Conservation (phyloP, 2,888 invertebrate genomes). For the Lithophane leautieri region DNA sequence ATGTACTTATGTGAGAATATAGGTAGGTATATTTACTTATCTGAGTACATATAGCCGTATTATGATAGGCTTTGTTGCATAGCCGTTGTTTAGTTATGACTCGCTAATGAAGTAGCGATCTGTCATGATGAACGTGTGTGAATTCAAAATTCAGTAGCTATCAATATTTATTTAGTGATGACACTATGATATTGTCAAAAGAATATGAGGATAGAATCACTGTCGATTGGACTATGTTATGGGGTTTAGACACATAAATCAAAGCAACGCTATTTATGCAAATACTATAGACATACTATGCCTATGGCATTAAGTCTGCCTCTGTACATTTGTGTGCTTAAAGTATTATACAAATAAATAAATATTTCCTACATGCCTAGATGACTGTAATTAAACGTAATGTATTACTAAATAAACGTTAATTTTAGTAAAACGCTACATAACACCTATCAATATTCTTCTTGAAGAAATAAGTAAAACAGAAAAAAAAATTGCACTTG, state of each 20-base stretch:
- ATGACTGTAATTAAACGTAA: neutral
- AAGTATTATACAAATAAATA: too few species aligned
- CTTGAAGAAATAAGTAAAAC: neutral
- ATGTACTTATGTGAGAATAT: slow-evolving; percentile 4
- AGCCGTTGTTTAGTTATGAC: slow-evolving; percentile 48
- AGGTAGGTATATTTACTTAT: neutral
- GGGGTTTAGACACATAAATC: neutral
- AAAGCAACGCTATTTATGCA: neutral
- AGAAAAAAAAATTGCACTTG: neutral
- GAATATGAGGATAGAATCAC: neutral
- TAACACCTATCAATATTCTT: neutral
- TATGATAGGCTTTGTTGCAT: slow-evolving; percentile 28
- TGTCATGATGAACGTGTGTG: slow-evolving; percentile 39
- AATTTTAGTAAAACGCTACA: neutral
- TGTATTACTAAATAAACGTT: neutral
- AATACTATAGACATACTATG: too few species aligned
- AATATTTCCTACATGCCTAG: neutral
- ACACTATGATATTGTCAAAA: slow-evolving; percentile 20
- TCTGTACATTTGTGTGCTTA: too few species aligned
- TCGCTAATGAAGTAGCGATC: slow-evolving; percentile 52
- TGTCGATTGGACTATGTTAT: neutral
- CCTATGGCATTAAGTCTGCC: too few species aligned
- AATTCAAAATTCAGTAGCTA: slow-evolving; percentile 48
- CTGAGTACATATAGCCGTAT: neutral
- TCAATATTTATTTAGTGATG: slow-evolving; percentile 48